Evolutionary conservation across 2,888 invertebrate species (phyloP).

Genomic region (Himalopsyche tibetana): DNA sequence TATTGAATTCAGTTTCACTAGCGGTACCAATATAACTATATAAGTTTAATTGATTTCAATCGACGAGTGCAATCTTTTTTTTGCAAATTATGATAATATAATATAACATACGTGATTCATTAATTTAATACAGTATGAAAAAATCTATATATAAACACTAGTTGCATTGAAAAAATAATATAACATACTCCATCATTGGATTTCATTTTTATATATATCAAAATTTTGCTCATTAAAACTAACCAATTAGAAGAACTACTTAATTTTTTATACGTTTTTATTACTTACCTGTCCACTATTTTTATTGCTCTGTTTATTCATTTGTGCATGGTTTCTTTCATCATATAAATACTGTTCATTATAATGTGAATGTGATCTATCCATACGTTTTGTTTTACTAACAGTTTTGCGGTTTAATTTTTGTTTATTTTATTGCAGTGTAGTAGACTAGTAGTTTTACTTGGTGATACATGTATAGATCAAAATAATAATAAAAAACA

Average conservation of each 20-base stretch:
- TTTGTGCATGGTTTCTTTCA: neutral
- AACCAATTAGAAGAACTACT: conserved; percentile 8
- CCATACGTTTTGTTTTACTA: neutral
- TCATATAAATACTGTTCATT: neutral
- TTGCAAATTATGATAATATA: too few relatives aligned
- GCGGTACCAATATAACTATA: too few relatives aligned
- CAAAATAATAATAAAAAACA: too few relatives aligned
- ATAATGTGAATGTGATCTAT: neutral
- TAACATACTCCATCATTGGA: neutral
- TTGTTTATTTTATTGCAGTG: too few relatives aligned
- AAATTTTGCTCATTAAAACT: neutral
- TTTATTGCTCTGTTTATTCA: neutral
- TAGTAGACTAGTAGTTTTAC: too few relatives aligned
- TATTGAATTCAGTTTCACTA: neutral
- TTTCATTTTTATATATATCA: neutral
- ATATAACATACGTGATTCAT: too few relatives aligned
- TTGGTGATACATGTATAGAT: too few relatives aligned
- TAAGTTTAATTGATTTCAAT: too few relatives aligned
- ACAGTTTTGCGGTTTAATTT: neutral
- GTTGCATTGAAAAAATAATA: neutral
- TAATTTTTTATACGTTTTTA: neutral
- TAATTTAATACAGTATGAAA: too few relatives aligned
- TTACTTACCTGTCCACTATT: neutral
- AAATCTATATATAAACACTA: too few relatives aligned
- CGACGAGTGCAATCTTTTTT: too few relatives aligned